Conservation (phyloP, 2,113 vertebrate genomes). For the Rhombomys opimus region DNA sequence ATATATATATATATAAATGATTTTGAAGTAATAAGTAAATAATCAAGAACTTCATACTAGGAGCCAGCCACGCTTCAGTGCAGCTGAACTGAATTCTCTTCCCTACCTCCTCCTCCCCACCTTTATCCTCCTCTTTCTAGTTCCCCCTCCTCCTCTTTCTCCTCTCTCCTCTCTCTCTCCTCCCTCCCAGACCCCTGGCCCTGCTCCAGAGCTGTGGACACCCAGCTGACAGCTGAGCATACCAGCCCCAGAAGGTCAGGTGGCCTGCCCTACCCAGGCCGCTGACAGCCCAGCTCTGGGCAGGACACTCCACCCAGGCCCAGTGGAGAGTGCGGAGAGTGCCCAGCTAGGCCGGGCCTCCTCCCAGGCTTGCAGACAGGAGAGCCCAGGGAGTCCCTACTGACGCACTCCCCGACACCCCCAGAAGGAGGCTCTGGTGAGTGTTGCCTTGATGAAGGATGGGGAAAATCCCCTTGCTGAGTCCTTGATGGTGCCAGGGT, state of each 20-base stretch:
- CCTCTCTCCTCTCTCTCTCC: neutral
- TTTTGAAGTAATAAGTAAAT: neutral
- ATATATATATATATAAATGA: neutral
- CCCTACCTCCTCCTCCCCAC: neutral
- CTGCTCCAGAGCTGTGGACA: neutral
- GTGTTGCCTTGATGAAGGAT: neutral
- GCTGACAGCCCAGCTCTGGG: neutral
- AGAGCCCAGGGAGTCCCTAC: neutral
- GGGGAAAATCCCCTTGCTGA: neutral
- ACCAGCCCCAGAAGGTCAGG: slow-evolving; percentile 71
- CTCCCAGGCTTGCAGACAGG: neutral
- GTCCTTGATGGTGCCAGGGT: neutral
- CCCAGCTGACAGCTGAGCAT: slow-evolving; percentile 77
- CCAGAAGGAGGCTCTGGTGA: slow-evolving; percentile 62
- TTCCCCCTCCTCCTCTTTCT: neutral
- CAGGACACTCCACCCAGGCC: neutral
- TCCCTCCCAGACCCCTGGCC: slow-evolving; percentile 13
- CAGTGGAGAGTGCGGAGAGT: neutral
- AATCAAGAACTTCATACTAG: neutral
- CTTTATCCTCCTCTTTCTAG: neutral
- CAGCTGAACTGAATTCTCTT: neutral
- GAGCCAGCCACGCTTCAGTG: neutral
- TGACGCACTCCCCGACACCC: neutral
- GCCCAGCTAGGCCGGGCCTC: neutral
- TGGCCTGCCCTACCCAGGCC: slow-evolving; percentile 65